Evolutionary conservation across 2,888 invertebrate genomes (phyloP), one percentile per base, ranked within the genome.

Genomic region (Pachliopta kotzebuea): DNA sequence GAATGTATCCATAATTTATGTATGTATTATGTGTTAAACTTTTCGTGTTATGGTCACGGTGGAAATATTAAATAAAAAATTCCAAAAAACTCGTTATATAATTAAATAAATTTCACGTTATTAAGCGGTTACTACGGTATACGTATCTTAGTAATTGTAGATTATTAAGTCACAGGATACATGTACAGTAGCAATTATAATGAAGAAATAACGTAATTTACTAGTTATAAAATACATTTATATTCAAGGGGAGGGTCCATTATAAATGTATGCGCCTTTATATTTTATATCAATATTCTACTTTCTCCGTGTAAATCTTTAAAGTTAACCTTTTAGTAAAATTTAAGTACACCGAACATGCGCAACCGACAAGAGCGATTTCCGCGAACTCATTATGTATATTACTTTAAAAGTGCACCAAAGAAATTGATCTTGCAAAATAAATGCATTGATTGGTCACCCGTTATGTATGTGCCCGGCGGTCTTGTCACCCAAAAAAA

Each of bases 361-460:
- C 49, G n/a, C 56, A 42, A 37, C 31, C 56, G 37, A 59, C 45
- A 23, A 31, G 56, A 60, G 17, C 60, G 24, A 42, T 56, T 65
- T 57, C 60, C 56, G 42, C 45, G 60, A 65, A 65, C 52, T 50
- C 65, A 65, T 65, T 65, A 65, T 58, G 65, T 60, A 65, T 65
- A 65, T 62, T 62, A 65, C 62, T 62, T 65, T 57, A 55, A 65
- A 65, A 62, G 61, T 58, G 61, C 57, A 53, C 65, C 56, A 61
- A 65, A 65, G 61, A 65, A 65, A 65, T 65, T 62, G 65, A 45
- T 61, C 65, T 65, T 61, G 55, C 65, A 61, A 61, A 65, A 65
- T 65, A 55, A 65, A 62, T 62, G 62, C 65, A 65, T 65, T 65
- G 65, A 65, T 62, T 65, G 65, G 65, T 60, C 58, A 60, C 65